Evolutionary conservation across 1,140 invertebrate species (phyloP).

Genomic region (Adelges cooleyi): DNA sequence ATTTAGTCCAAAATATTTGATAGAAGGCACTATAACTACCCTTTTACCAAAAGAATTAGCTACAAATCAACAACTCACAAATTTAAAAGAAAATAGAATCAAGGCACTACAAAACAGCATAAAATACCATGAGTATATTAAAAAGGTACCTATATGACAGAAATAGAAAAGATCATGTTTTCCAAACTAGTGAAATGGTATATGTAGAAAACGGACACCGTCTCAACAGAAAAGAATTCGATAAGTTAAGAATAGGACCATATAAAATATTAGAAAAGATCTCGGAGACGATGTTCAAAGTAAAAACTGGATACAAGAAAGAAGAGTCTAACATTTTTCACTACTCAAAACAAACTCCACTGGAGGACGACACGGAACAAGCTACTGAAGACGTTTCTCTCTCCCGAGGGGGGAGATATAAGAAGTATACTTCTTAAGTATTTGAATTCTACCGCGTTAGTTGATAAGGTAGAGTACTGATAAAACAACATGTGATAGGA

Average conservation of each 20-base stretch:
- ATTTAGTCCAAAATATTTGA: conserved; percentile 36
- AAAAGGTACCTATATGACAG: too few relatives aligned
- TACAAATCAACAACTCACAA: too few relatives aligned
- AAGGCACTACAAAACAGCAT: too few relatives aligned
- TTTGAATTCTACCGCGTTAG: too few relatives aligned
- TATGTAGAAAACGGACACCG: not conserved
- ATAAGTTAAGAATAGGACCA: not conserved
- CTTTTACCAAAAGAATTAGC: conserved; percentile 25
- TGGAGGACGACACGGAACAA: not conserved
- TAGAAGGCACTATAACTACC: conserved; percentile 34
- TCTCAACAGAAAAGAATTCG: not conserved
- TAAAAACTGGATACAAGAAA: not conserved
- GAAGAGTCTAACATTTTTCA: not conserved
- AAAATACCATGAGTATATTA: too few relatives aligned
- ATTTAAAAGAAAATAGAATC: too few relatives aligned
- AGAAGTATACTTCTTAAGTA: not conserved
- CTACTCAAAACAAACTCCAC: not conserved
- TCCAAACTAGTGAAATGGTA: not conserved
- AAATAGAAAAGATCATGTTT: too few relatives aligned
- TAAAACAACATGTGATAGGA: too few relatives aligned
- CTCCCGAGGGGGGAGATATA: not conserved
- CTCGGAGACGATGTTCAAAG: not conserved
- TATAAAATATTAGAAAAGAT: not conserved
- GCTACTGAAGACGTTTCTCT: not conserved
- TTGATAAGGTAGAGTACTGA: too few relatives aligned